Percentiles rank a stretch among this genome's conserved stretches.
Conservation (phyloP, 2,888 invertebrate species). For the Pollenia amentaria region DNA sequence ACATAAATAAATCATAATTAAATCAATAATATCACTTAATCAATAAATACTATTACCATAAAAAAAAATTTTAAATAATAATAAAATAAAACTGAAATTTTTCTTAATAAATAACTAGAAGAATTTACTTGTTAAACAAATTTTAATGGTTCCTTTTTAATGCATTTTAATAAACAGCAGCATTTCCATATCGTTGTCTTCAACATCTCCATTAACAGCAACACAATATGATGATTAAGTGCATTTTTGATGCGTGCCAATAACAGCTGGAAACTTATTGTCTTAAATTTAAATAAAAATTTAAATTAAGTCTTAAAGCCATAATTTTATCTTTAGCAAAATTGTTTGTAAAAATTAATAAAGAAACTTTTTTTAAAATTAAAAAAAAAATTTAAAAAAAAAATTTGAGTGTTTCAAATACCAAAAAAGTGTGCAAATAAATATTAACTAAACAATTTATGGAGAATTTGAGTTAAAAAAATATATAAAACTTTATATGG, state of each 20-base stretch:
- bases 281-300: not conserved
- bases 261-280: constrained; percentile 58
- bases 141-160: constrained; percentile 42
- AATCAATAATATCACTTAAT: constrained; percentile 14
- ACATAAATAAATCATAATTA: not conserved
- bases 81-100: constrained; percentile 42
- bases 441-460: not conserved
- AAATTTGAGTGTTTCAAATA: not conserved
- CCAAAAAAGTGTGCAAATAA: not conserved
- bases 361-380: not conserved
- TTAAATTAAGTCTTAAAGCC: constrained; percentile 21
- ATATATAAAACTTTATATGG: no score
- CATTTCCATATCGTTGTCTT: constrained; percentile 17
- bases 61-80: constrained; percentile 12
- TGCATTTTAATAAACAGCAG: constrained; percentile 51
- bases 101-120: constrained; percentile 25
- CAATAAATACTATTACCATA: no score
- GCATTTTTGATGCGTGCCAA: constrained; percentile 67
- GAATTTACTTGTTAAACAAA: not conserved
- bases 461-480: no score
- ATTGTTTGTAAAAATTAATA: not conserved
- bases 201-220: constrained; percentile 40
- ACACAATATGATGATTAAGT: constrained; percentile 50
- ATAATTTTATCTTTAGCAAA: constrained; percentile 25
- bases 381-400: not conserved